Base-by-base conservation (phyloP, 1,140 invertebrate species). In the Teleopsis dalmanni region DNA sequence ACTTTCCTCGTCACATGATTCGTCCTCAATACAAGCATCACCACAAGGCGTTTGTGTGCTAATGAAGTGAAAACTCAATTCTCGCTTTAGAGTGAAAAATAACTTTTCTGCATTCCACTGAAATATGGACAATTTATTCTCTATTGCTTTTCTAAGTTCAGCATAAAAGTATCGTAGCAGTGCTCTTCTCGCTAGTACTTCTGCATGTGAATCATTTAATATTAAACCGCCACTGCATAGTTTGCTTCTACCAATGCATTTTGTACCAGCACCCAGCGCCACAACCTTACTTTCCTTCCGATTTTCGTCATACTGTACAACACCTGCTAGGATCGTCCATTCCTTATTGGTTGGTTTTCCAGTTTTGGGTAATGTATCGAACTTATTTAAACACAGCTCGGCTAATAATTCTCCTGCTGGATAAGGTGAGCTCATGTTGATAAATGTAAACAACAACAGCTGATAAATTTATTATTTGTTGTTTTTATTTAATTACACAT, bases 201-300 rank as follows among this genome's bases (percentile, higher is more conserved):
- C 94, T 9, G 92, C 91, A 76, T 97, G 94, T 35, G 85, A 90
- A 70, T 97, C 94, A 68, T 86, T 88, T 13, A 97, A 52, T 47
- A 87, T 76, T 60, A 78, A 78, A 13, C 91, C 91, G 36, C 65
- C 65, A 14, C 72, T 53, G 48, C 79, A 82, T 26, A 64, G 51
- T 59, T 81, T 81, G 26, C 75, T 78, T 49, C 77, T 72, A 14
- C 91, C 88, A 51, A 96, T 78, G 73, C 92, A 95, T 75, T 95
- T 95, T 4, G 91, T 88, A 1, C 93, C 92, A 11, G 89, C 92
- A 10, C 85, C 89, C 47, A 95, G 69, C 9, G 91, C 77, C 18
- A 94, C 79, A 8, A 94, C 79, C 63, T 79, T 73, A 31, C 81
- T 64, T 26, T 57, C 57, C 16, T 63, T 48, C 16, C 48, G 57